Evolutionary conservation across 2,888 invertebrate species (phyloP), one percentile per base, ranked within the genome.

Genomic region (Meandrusa payeni): DNA sequence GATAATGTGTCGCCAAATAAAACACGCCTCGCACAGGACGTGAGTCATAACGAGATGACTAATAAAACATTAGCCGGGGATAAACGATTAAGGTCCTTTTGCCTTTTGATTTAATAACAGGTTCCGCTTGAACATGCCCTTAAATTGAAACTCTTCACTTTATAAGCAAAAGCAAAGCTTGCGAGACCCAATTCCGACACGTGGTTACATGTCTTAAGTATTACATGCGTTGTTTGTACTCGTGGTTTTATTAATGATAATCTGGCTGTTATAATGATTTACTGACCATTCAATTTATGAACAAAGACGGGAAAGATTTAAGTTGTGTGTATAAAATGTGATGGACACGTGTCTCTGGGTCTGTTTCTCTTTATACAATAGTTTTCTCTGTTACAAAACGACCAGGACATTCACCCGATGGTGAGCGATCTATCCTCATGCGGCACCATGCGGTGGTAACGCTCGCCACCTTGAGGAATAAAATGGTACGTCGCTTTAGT

Each of bases 231-330:
- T 48, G 43, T 51, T 50, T 47, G 46, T 22, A 29, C 44, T 47
- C 31, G 52, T 42, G 52, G 52, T 52, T 46, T 45, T 43, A 47
- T 51, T 47, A 52, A 52, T 41, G 32, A 28, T 46, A 49, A 49
- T 52, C 48, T 46, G 53, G 42, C 40, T 52, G 46, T 52, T 45
- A 41, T 32, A 44, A 40, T 56, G 52, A 55, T 53, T 57, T 54
- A 59, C 49, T 37, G 46, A 15, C 46, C 36, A 49, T 59, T 52
- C 55, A 57, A 31, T 28, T 47, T 43, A 46, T 50, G 38, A 37
- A 47, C 33, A 54, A 47, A 46, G 44, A 37, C 41, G 12, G 10
- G 29, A 42, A 48, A 33, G 47, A 48, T 51, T 51, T 50, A 38
- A 34, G 32, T n/a, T 7, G 27, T 41, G 22, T 12, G 17, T 24